phyloP scores from a whole-genome alignment of 2,888 invertebrate species.

The Drosophila nr. perissopoda region DNA sequence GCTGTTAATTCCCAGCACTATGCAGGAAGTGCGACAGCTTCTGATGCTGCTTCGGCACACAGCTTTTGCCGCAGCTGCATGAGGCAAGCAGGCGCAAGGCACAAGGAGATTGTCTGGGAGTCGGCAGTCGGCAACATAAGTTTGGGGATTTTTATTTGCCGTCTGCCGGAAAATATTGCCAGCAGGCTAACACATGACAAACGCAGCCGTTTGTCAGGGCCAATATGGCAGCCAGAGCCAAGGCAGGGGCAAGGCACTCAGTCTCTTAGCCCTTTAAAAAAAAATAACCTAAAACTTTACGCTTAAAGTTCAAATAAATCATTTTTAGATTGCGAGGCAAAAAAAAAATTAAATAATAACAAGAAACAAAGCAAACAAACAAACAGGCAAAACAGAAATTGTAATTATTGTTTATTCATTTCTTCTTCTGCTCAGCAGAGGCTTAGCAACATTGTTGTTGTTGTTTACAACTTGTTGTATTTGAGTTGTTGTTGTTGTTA shows the following conservation, averaged over 20 bases:
- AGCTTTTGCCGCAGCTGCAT: constrained; percentile 13
- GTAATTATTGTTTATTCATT: constrained; percentile 66
- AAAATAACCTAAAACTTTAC: constrained; percentile 24
- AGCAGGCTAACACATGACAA: constrained; percentile 78
- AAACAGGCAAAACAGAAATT: constrained; percentile 20
- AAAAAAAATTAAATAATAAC: neutral
- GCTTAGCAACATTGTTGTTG: constrained; percentile 49
- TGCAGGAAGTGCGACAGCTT: constrained; percentile 49
- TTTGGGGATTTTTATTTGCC: constrained; percentile 81
- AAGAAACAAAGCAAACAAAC: neutral
- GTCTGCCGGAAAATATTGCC: constrained; percentile 77
- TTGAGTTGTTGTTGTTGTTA: constrained; percentile 59
- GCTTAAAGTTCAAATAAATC: constrained; percentile 51
- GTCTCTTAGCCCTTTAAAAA: constrained; percentile 17
- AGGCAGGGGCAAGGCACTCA: constrained; percentile 7
- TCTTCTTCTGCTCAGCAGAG: constrained; percentile 14
- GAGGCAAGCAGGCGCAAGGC: constrained; percentile 39
- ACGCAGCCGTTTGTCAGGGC: constrained; percentile 80
- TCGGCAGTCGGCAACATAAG: constrained; percentile 73
- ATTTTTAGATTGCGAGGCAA: constrained; percentile 23
- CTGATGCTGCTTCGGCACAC: constrained; percentile 18
- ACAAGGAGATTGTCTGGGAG: constrained; percentile 49
- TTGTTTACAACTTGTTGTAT: constrained; percentile 44
- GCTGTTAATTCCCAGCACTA: constrained; percentile 73
- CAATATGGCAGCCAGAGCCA: constrained; percentile 40